A percentile compares a stretch with the other conserved stretches of the same genome.
Conservation (phyloP, 1,140 invertebrate species). For the Drosophila aff. region DNA sequence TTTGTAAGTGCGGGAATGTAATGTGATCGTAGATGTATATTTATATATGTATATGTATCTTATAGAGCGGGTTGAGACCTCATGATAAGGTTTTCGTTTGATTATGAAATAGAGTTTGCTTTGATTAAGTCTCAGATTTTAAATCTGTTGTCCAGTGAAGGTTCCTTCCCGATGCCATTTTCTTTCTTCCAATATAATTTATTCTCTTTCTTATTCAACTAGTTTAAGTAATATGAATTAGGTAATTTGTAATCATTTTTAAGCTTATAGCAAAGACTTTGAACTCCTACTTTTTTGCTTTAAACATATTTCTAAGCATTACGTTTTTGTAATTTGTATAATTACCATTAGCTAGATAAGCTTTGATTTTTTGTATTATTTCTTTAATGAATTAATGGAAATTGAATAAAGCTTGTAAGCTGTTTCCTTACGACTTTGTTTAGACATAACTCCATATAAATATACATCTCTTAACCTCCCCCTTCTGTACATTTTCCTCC, state of each 20-base stretch:
- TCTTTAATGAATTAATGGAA: background rate
- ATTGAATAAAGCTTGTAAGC: background rate
- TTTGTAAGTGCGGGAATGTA: conserved; percentile 18
- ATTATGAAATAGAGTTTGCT: background rate
- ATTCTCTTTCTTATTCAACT: background rate
- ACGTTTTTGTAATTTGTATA: background rate
- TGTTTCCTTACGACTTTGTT: background rate
- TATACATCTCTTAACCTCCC: background rate
- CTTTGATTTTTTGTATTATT: background rate
- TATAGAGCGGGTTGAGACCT: background rate
- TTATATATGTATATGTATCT: background rate
- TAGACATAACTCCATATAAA: background rate
- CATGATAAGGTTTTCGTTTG: background rate
- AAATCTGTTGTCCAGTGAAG: background rate
- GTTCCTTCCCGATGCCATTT: background rate
- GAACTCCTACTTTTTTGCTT: background rate
- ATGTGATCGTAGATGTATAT: background rate
- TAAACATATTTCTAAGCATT: background rate
- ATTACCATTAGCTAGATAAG: background rate
- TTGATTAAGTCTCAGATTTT: background rate
- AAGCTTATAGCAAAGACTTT: background rate
- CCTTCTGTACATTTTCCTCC: background rate
- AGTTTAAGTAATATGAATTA: background rate
- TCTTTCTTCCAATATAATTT: background rate
- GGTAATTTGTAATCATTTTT: background rate